phyloP scores from a whole-genome alignment of 2,113 vertebrate species.

The Elaphurus davidianus region DNA sequence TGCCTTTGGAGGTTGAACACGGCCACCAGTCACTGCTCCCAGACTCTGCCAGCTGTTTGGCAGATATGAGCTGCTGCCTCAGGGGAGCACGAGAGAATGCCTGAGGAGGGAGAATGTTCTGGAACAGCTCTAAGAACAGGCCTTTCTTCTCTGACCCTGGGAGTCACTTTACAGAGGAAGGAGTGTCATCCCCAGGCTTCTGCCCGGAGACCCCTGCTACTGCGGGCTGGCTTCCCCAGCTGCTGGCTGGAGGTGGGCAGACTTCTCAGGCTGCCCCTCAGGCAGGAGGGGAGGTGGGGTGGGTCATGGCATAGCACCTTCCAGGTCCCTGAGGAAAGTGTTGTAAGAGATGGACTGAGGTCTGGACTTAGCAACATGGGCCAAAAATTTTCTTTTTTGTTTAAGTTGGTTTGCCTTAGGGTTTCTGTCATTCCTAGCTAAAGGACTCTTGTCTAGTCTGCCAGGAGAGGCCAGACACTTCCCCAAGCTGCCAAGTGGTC shows the following conservation, averaged over 20 bases:
- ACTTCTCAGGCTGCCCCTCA: not conserved
- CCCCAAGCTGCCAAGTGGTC: not conserved
- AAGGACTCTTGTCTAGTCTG: not conserved
- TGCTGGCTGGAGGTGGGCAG: fast-evolving
- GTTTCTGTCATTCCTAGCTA: not conserved
- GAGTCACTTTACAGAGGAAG: not conserved
- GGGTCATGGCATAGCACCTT: not conserved
- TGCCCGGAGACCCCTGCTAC: not conserved
- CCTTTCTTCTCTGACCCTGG: not conserved
- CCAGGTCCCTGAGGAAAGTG: not conserved
- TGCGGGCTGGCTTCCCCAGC: not conserved
- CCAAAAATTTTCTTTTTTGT: not conserved
- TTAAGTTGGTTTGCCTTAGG: not conserved
- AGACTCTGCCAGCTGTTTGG: not conserved
- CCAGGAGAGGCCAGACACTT: not conserved
- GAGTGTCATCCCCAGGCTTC: not conserved
- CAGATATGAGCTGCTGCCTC: not conserved
- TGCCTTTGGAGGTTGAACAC: not conserved
- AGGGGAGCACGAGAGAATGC: not conserved
- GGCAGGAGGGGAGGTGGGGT: not conserved
- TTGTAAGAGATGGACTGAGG: not conserved
- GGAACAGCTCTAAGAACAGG: not conserved
- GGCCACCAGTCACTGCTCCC: not conserved
- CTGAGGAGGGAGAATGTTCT: not conserved
- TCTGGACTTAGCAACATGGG: not conserved